A percentile compares a stretch with the other conserved stretches of the same genome.
Evolutionary conservation across 1,140 invertebrate genomes (phyloP).

Genomic region (Rhagoletis pomonella): DNA sequence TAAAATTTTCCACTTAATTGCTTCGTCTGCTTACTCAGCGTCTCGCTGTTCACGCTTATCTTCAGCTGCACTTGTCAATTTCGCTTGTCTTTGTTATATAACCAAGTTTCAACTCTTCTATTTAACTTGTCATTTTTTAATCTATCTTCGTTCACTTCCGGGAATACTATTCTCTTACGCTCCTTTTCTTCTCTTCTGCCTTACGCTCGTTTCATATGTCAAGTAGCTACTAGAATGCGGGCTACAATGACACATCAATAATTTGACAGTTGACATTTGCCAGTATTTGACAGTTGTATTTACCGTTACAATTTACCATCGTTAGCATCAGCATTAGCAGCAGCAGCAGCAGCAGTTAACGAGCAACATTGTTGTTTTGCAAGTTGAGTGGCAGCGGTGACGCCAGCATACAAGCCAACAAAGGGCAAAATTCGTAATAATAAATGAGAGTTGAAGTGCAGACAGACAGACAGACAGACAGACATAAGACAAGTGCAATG

Average conservation of each 20-base stretch:
- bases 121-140: not conserved
- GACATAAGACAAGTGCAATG: not conserved
- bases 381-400: not conserved
- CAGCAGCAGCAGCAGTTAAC: slow-evolving; percentile 7
- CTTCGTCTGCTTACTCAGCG: not conserved
- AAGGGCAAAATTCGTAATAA: slow-evolving; percentile 17
- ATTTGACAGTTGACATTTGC: slow-evolving; percentile 48
- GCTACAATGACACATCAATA: slow-evolving; percentile 46
- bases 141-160: not conserved
- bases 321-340: not conserved
- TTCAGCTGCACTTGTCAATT: slow-evolving; percentile 6
- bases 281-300: slow-evolving; percentile 49
- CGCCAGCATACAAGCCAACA: not conserved
- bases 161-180: not conserved
- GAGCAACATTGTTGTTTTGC: slow-evolving; percentile 37
- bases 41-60: too few species aligned
- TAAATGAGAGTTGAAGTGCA: slow-evolving; percentile 34
- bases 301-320: slow-evolving; percentile 14
- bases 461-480: not conserved
- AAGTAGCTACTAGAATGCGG: not conserved
- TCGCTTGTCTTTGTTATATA: not conserved
- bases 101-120: not conserved
- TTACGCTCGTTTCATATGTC: slow-evolving; percentile 1
- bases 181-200: not conserved
- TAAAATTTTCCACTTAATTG: not conserved